Evolutionary conservation across 2,113 vertebrate species (phyloP).

Genomic region (Daboia siamensis): DNA sequence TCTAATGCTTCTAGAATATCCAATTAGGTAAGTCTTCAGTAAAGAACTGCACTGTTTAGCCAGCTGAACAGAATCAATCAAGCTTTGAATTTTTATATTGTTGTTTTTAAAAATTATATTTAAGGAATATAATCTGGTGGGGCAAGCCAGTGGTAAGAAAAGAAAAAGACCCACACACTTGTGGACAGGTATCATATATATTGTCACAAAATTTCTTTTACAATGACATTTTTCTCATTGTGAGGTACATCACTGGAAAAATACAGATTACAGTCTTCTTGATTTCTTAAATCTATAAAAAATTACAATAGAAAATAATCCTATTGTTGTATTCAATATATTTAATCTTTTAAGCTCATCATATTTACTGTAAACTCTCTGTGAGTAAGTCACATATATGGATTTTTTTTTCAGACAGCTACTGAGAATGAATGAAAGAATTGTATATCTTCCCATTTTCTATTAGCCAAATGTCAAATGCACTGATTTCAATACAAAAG

Average conservation of each 20-base stretch:
- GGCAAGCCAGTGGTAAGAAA: neutral
- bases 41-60: neutral
- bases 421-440: neutral
- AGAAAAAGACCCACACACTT: neutral
- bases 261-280: neutral
- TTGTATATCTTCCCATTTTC: neutral
- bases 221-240: neutral
- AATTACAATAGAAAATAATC: neutral
- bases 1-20: neutral
- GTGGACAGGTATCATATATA: neutral
- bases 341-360: neutral
- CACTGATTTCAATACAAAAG: neutral
- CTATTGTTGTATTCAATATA: neutral
- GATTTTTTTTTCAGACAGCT: neutral
- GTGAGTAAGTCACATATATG: neutral
- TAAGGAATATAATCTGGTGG: neutral
- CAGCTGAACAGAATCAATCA: neutral
- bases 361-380: neutral
- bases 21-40: neutral
- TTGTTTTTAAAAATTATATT: neutral
- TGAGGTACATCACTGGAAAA: neutral
- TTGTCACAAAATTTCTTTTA: neutral
- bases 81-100: neutral
- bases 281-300: neutral
- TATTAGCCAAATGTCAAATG: neutral